Percentiles rank a stretch among this genome's conserved stretches.
Evolutionary conservation across 2,888 invertebrate genomes (phyloP).

Genomic region (Oithona nana): DNA sequence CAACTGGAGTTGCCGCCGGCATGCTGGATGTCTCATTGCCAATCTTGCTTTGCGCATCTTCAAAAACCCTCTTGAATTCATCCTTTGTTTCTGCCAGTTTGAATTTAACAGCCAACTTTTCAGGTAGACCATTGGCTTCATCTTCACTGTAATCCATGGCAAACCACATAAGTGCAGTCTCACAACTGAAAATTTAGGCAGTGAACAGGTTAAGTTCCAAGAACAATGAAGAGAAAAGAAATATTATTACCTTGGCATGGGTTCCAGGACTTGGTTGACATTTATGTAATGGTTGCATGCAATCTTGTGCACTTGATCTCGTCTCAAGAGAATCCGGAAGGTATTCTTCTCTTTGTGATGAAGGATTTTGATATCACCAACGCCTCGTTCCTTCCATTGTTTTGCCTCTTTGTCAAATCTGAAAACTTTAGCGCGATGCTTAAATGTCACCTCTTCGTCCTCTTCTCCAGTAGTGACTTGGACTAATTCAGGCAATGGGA

Average conservation of each 20-base stretch:
- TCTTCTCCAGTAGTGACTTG: slow-evolving; percentile 29
- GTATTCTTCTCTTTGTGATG: slow-evolving; percentile 22
- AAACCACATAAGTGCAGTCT: slow-evolving; percentile 25
- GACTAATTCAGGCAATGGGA: slow-evolving; percentile 28
- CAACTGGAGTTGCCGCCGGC: not conserved
- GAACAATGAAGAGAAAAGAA: not conserved
- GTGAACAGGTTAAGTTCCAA: not conserved
- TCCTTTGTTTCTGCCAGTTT: slow-evolving; percentile 22
- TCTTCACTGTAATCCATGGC: slow-evolving; percentile 29
- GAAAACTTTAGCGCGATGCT: slow-evolving; percentile 19
- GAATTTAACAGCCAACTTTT: slow-evolving; percentile 30
- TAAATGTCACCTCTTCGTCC: slow-evolving; percentile 23
- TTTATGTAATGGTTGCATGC: slow-evolving; percentile 27
- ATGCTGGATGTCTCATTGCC: not conserved
- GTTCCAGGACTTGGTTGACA: slow-evolving; percentile 23
- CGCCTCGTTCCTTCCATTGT: slow-evolving; percentile 34
- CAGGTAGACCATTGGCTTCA: slow-evolving; percentile 24
- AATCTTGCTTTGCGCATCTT: not conserved
- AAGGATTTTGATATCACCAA: slow-evolving; percentile 32
- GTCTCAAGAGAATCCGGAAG: slow-evolving; percentile 23
- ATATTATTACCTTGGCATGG: slow-evolving; percentile 21
- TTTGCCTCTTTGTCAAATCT: slow-evolving; percentile 29
- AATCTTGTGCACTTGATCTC: slow-evolving; percentile 26
- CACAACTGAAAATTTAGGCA: slow-evolving; percentile 19
- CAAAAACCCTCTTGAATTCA: slow-evolving; percentile 12